phyloP scores from a whole-genome alignment of 2,113 vertebrate genomes.

The Cyprinodon variegatus region DNA sequence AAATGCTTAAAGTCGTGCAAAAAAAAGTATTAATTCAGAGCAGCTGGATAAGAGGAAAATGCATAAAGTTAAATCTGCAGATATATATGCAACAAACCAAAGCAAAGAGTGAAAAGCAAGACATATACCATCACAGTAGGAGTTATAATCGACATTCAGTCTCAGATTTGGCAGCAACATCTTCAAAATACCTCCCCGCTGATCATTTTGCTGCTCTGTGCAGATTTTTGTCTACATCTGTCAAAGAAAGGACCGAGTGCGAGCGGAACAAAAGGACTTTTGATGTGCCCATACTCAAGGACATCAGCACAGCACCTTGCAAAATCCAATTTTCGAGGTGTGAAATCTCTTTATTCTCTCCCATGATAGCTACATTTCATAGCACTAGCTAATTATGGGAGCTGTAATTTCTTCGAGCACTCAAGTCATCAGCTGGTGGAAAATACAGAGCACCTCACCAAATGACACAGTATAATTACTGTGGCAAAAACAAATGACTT shows the following conservation, averaged over 20 bases:
- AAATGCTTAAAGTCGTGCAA: too few species aligned
- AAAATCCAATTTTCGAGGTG: slow-evolving; percentile 77
- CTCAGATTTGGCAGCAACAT: slow-evolving; percentile 46
- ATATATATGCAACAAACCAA: neutral
- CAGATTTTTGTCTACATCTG: slow-evolving; percentile 44
- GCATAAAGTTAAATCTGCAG: neutral
- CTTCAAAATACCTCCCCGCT: slow-evolving; percentile 46
- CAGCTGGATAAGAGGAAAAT: neutral
- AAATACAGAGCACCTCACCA: slow-evolving; percentile 48
- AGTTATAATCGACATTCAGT: slow-evolving; percentile 26
- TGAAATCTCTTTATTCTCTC: slow-evolving; percentile 77
- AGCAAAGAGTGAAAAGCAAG: neutral
- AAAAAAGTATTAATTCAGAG: too few species aligned
- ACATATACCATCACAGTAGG: neutral
- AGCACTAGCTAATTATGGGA: slow-evolving; percentile 75
- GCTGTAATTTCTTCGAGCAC: slow-evolving; percentile 68
- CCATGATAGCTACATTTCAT: slow-evolving; percentile 77
- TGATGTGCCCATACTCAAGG: slow-evolving; percentile 69
- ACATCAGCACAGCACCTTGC: slow-evolving; percentile 67
- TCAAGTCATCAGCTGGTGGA: slow-evolving; percentile 63
- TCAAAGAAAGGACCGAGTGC: slow-evolving; percentile 30
- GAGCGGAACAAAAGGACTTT: slow-evolving; percentile 42
- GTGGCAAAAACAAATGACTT: slow-evolving; percentile 62
- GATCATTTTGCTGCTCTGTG: slow-evolving; percentile 54
- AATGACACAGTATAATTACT: slow-evolving; percentile 63